Conservation (phyloP, 1,140 invertebrate species). For the Drosophila pruinosa region DNA sequence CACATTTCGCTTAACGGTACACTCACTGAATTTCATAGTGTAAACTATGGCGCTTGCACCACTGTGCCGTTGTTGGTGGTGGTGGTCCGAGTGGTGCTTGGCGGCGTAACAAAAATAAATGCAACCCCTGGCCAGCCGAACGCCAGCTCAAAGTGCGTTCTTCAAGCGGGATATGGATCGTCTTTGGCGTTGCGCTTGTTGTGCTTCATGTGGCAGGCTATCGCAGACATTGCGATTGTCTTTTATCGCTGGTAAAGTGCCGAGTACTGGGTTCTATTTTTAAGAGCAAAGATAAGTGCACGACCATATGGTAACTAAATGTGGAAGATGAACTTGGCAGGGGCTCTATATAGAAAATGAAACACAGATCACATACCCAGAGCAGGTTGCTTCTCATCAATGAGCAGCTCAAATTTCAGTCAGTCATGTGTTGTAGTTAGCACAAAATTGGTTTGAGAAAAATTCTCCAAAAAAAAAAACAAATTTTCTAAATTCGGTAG, state of each 20-base stretch:
- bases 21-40: background rate
- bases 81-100: slow-evolving; percentile 9
- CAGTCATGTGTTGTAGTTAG: slow-evolving; percentile 20
- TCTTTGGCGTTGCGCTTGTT: background rate
- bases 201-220: background rate
- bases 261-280: slow-evolving; percentile 47
- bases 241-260: slow-evolving; percentile 29
- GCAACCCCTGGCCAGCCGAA: slow-evolving; percentile 49
- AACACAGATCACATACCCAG: background rate
- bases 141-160: slow-evolving; percentile 36
- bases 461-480: background rate
- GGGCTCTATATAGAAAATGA: background rate
- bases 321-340: background rate
- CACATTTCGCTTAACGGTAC: background rate
- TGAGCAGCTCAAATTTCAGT: background rate
- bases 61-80: slow-evolving; percentile 25
- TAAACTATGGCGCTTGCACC: background rate
- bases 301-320: slow-evolving; percentile 4
- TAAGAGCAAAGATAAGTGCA: slow-evolving; percentile 10
- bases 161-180: slow-evolving; percentile 18
- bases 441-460: background rate
- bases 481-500: background rate
- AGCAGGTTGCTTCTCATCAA: background rate
- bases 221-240: slow-evolving; percentile 28
- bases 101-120: slow-evolving; percentile 43